Evolutionary conservation across 2,113 vertebrate species (phyloP).

Genomic region (Thomomys bottae): DNA sequence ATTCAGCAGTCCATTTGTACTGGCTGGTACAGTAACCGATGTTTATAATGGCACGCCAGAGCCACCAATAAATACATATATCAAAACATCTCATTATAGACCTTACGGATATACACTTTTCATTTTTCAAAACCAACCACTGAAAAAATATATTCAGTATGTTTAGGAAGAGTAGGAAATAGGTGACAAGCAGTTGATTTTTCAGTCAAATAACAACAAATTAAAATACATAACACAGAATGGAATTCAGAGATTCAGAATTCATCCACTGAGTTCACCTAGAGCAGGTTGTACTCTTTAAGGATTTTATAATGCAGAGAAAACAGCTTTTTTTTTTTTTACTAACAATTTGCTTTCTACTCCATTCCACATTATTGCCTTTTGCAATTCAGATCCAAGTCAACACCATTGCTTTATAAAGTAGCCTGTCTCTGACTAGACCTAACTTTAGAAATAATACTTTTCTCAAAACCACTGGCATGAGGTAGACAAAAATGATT

Average conservation of each 20-base stretch:
- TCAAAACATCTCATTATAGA: neutral
- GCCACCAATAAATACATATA: neutral
- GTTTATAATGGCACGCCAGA: neutral
- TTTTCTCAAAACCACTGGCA: neutral
- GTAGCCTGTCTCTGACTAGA: neutral
- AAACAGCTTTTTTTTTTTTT: neutral
- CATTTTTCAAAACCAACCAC: neutral
- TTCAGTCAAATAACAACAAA: neutral
- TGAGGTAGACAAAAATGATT: neutral
- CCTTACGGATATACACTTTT: neutral
- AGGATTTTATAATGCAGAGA: neutral
- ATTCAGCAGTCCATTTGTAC: fast-evolving
- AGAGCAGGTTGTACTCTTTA: neutral
- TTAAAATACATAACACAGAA: no score
- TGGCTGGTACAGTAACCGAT: fast-evolving
- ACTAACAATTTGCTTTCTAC: conserved; percentile 11
- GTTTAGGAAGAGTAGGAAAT: neutral
- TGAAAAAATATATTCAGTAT: neutral
- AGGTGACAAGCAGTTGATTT: neutral
- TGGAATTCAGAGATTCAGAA: neutral
- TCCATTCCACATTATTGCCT: neutral
- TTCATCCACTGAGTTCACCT: neutral
- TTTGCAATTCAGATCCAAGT: neutral
- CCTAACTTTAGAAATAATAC: neutral
- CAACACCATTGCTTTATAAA: neutral